Percentiles rank a stretch among this genome's conserved stretches.
phyloP scores from a whole-genome alignment of 1,140 invertebrate genomes.

The Protaetia brevitarsis region DNA sequence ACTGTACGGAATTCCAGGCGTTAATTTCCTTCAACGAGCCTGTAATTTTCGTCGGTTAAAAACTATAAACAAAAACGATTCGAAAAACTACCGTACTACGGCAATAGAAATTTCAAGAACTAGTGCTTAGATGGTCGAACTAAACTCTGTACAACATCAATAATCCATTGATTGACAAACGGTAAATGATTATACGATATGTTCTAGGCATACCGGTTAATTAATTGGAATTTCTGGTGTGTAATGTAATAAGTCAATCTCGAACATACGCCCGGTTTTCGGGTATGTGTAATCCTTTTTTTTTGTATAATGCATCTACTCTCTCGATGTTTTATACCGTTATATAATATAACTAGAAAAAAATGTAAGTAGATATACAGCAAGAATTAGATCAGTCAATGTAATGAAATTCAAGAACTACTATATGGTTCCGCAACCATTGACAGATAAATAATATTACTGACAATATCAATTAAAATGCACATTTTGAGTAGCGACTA shows the following conservation, averaged over 20 bases:
- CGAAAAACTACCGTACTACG: too few relatives aligned
- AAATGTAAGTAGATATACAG: too few relatives aligned
- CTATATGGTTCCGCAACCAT: too few relatives aligned
- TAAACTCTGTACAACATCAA: constrained; percentile 1
- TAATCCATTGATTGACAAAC: background rate
- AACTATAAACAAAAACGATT: background rate
- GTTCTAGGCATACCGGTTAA: background rate
- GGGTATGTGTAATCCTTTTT: background rate
- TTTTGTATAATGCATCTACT: too few relatives aligned
- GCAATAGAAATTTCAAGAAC: too few relatives aligned
- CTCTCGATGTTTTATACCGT: too few relatives aligned
- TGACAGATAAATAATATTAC: too few relatives aligned
- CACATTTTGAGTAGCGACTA: too few relatives aligned
- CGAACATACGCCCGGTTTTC: background rate
- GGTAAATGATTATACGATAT: constrained; percentile 6
- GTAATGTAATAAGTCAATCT: constrained; percentile 2
- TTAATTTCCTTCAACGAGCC: background rate
- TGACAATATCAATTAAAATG: too few relatives aligned
- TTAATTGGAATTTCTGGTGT: constrained; percentile 3
- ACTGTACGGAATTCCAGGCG: background rate
- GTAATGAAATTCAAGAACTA: too few relatives aligned
- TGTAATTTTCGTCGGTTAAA: background rate
- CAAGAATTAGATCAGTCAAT: too few relatives aligned
- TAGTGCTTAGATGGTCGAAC: background rate
- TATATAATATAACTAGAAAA: too few relatives aligned